phyloP scores from a whole-genome alignment of 2,888 invertebrate species.

The Hyposoter didymator region DNA sequence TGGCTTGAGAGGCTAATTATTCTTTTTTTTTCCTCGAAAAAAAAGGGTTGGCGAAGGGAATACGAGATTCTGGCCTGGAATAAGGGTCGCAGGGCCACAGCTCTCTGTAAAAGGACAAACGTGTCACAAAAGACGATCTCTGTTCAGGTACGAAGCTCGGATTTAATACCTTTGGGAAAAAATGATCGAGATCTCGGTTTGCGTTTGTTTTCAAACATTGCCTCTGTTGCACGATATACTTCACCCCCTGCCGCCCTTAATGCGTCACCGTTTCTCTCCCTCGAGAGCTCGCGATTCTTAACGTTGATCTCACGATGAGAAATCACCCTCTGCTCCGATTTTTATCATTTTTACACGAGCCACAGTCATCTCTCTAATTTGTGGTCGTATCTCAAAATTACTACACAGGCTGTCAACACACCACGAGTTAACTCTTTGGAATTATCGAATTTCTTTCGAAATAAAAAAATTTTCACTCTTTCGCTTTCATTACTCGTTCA shows the following conservation, averaged over 20 bases:
- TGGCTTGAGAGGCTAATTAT: constrained; percentile 67
- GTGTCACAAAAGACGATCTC: constrained; percentile 31
- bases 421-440: no score
- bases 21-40: constrained; percentile 50
- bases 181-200: constrained; percentile 53
- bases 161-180: constrained; percentile 58
- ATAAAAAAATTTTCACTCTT: neutral
- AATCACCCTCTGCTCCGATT: constrained; percentile 10
- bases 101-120: constrained; percentile 10
- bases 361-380: neutral
- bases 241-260: constrained; percentile 5
- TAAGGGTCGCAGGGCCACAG: neutral
- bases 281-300: neutral
- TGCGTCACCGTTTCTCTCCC: constrained; percentile 9
- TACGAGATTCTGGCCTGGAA: constrained; percentile 11
- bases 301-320: constrained; percentile 31
- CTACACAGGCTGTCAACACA: no score
- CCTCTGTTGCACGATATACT: constrained; percentile 13
- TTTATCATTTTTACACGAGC: constrained; percentile 18
- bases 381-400: neutral
- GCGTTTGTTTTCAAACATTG: constrained; percentile 56
- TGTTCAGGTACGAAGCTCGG: constrained; percentile 50
- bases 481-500: neutral
- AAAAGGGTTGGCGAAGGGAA: constrained; percentile 51
- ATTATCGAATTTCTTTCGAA: neutral